phyloP scores from a whole-genome alignment of 2,797 vertebrate genomes.

The Phoebastria nigripes region DNA sequence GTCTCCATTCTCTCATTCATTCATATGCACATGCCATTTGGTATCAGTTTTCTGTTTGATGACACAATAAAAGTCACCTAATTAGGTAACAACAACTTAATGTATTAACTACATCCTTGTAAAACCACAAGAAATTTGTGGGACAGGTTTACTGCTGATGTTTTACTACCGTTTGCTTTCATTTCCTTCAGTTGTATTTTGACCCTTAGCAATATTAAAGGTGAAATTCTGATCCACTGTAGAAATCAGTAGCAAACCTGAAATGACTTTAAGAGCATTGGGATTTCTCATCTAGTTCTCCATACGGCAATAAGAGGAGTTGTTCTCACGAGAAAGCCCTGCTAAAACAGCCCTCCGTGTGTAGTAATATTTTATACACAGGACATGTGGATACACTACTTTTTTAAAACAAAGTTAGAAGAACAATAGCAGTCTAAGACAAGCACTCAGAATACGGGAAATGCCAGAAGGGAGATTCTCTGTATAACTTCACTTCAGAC shows the following conservation, averaged over 20 bases:
- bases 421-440: not conserved
- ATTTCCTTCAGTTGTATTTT: conserved; percentile 14
- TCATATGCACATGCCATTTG: not conserved
- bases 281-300: conserved; percentile 10
- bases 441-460: not conserved
- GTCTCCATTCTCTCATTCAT: not conserved
- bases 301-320: not conserved
- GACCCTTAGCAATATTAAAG: not conserved
- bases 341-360: not conserved
- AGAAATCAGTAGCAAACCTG: not conserved
- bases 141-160: conserved; percentile 52
- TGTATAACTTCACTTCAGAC: not conserved
- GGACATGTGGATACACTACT: not conserved
- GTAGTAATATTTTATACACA: not conserved
- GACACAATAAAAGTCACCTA: conserved; percentile 56
- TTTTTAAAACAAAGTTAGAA: not conserved
- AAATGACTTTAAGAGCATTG: not conserved
- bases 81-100: conserved; percentile 56
- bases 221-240: not conserved
- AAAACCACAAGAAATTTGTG: conserved; percentile 56
- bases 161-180: conserved; percentile 30
- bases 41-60: conserved; percentile 44
- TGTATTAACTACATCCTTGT: conserved; percentile 39
- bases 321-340: not conserved
- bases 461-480: not conserved